phyloP scores from a whole-genome alignment of 1,140 invertebrate species.

The Caenorhabditis tropicalis region DNA sequence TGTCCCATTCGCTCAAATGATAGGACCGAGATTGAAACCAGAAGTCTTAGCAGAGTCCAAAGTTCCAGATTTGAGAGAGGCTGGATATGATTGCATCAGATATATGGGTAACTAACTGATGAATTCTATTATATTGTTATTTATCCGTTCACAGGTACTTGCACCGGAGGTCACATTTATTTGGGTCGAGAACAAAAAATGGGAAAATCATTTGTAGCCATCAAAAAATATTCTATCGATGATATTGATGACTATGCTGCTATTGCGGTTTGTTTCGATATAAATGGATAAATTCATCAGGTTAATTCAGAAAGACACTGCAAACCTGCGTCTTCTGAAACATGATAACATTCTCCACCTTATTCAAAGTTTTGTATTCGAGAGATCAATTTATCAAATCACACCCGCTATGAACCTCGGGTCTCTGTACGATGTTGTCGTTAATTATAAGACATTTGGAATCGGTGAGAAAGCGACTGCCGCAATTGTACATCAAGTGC shows the following conservation, averaged over 20 bases:
- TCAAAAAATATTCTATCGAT: background rate
- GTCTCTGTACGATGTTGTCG: conserved; percentile 34
- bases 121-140: background rate
- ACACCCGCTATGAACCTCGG: conserved; percentile 23
- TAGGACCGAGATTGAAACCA: too few relatives aligned
- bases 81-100: background rate
- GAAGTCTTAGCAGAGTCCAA: background rate
- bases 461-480: conserved; percentile 22
- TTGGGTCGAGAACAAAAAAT: background rate
- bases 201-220: background rate
- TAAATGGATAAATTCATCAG: background rate
- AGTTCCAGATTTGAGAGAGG: background rate
- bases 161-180: conserved; percentile 8
- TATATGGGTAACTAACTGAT: background rate
- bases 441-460: background rate
- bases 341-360: conserved; percentile 33
- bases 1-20: background rate
- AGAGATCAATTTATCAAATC: background rate
- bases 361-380: background rate
- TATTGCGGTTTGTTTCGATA: background rate
- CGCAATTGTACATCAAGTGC: background rate
- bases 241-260: conserved; percentile 7
- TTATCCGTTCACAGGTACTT: background rate
- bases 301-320: conserved; percentile 21
- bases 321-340: background rate